Base-by-base conservation (phyloP, 2,113 vertebrate genomes). In the Pollimyrus isidori region DNA sequence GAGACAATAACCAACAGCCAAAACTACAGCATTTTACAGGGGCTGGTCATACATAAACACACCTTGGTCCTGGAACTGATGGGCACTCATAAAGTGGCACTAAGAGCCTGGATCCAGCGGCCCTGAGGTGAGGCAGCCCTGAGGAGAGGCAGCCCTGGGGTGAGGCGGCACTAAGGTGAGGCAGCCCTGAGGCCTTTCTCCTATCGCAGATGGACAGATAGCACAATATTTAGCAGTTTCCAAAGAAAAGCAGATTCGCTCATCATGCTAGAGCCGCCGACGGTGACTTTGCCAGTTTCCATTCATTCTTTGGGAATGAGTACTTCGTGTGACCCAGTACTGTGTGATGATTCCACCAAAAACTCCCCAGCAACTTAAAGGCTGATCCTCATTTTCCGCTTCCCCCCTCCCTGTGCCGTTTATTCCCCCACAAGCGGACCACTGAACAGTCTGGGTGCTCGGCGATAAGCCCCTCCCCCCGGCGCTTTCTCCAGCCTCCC, bases 401-500 rank as follows among this genome's bases (percentile, higher is more conserved):
- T 82, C 26, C 10, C 52, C 80, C 30, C 35, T 26, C 62, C 30
- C 30, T 7, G 0, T 35, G 17, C 65, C 26, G 0, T 39, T 42
- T 82, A 39, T 23, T 3, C 90, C 90, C 89, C 91, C 89, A 89
- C 73, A 90, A 92, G 89, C 69, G 26, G 85, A 89, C 87, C 87
- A 52, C 88, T 65, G 58, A 84, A 49, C 46, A 84, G 90, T 91
- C 92, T 90, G 89, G 91, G 90, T 91, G 92, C 95, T 94, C 95
- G 94, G 94, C 95, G 94, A 95, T 94, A 86, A 94, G 95, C 95
- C 95, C 95, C 89, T 93, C 95, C 94, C 91, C 93, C 92, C 93
- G 95, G 94, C 94, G 96, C 96, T 96, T 96, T 96, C 96, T 96
- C 94, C 97, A 95, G 96, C 96, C 97, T 97, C 97, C 97, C 96